Percentiles rank a stretch among this genome's conserved stretches.
These are phyloP conservation scores for Rapana venosa DNA, from an alignment of 2,888 invertebrate species.

Conservation along the genomic window DNA sequence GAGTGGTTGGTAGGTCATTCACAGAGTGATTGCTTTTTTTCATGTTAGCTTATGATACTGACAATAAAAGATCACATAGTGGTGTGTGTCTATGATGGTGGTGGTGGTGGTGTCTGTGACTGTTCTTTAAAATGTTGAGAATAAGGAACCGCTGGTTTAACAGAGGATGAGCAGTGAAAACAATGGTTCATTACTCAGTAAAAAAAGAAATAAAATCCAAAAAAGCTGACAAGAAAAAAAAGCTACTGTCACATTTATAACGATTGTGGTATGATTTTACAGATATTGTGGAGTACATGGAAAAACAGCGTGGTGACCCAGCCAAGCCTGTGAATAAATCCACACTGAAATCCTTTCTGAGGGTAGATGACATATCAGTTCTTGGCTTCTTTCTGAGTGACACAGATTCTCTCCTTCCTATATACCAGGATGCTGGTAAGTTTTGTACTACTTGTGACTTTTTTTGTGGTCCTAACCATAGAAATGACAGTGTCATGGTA, in stretches of 20 bases:
- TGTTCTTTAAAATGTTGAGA: too few relatives aligned
- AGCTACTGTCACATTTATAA: not conserved
- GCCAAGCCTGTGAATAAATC: constrained; percentile 73
- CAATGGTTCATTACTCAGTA: not conserved
- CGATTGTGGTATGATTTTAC: constrained; percentile 38
- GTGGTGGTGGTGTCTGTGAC: too few relatives aligned
- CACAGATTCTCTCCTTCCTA: constrained; percentile 77
- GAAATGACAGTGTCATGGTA: too few relatives aligned
- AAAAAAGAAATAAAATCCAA: not conserved
- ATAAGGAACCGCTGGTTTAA: too few relatives aligned
- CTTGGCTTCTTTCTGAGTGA: constrained; percentile 81
- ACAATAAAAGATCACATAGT: too few relatives aligned
- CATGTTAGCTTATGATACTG: too few relatives aligned
- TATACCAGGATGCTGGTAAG: constrained; percentile 79
- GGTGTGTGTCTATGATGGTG: too few relatives aligned
- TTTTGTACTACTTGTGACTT: not conserved
- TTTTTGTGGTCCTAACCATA: too few relatives aligned
- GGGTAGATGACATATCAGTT: constrained; percentile 79
- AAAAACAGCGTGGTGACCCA: constrained; percentile 79
- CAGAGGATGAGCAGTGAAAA: not conserved
- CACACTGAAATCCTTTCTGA: constrained; percentile 64
- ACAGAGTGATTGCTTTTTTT: too few relatives aligned
- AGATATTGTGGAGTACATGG: constrained; percentile 81
- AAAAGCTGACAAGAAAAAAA: not conserved
- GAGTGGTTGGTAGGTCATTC: too few relatives aligned